phyloP scores from a whole-genome alignment of 2,113 vertebrate species.

The Sceloporus undulatus region DNA sequence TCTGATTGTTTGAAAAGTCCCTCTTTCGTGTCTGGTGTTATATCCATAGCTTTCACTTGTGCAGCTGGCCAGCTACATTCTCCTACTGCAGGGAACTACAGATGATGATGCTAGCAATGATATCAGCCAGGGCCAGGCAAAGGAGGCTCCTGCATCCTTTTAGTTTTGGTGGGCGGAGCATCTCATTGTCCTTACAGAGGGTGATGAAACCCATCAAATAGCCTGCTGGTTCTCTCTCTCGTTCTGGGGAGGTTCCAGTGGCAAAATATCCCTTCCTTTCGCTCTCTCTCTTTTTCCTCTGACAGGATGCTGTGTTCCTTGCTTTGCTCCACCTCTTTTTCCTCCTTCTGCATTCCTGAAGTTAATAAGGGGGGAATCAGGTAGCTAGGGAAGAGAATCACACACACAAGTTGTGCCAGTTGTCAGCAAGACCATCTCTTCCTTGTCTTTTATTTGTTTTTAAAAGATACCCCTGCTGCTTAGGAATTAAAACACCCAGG shows the following conservation, averaged over 20 bases:
- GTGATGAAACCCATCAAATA: not conserved
- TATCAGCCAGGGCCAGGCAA: not conserved
- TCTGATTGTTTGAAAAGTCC: not conserved
- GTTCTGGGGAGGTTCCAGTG: conserved; percentile 33
- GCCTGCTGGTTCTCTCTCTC: conserved; percentile 40
- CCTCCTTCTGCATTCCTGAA: conserved; percentile 51
- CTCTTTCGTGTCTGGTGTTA: not conserved
- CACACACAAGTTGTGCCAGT: conserved; percentile 64
- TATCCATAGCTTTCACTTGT: not conserved
- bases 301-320: conserved; percentile 28
- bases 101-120: not conserved
- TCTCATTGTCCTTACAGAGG: conserved; percentile 10
- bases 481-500: conserved; percentile 54
- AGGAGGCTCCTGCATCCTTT: not conserved
- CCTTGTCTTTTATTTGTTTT: not conserved
- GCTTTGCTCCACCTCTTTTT: conserved; percentile 49
- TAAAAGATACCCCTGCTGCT: conserved; percentile 27
- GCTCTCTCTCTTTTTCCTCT: not conserved
- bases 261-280: conserved; percentile 34
- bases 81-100: conserved; percentile 16
- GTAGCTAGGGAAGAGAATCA: conserved; percentile 52
- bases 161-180: not conserved
- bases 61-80: conserved; percentile 13
- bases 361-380: conserved; percentile 66
- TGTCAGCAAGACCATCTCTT: conserved; percentile 43